A percentile compares a stretch with the other conserved stretches of the same genome.
Evolutionary conservation across 2,888 invertebrate species (phyloP).

Genomic region (Orchesella flavescens): DNA sequence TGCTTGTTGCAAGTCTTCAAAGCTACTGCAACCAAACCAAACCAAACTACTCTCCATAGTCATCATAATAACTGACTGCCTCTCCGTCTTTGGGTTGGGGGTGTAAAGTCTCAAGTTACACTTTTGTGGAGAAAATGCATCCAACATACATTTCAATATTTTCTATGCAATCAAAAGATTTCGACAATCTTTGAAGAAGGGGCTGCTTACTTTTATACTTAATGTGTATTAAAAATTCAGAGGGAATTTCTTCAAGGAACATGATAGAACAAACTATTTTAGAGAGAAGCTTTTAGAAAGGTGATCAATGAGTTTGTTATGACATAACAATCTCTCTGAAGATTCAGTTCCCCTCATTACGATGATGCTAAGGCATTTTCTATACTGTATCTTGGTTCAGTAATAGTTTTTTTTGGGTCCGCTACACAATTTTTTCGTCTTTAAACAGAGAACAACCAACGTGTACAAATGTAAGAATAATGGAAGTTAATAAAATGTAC

Average conservation of each 20-base stretch:
- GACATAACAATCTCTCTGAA: constrained; percentile 66
- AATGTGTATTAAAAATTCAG: background rate
- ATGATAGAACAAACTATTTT: background rate
- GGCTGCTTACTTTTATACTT: background rate
- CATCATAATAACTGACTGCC: background rate
- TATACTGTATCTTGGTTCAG: background rate
- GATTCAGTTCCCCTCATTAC: constrained; percentile 62
- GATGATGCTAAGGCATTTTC: constrained; percentile 54
- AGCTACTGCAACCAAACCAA: background rate
- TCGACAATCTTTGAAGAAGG: background rate
- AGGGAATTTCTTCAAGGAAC: background rate
- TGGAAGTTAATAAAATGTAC: background rate
- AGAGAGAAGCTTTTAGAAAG: constrained; percentile 35
- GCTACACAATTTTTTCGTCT: background rate
- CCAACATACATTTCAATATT: background rate
- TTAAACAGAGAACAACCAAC: background rate
- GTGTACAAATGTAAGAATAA: background rate
- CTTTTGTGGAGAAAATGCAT: background rate
- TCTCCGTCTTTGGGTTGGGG: background rate
- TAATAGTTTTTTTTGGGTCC: background rate
- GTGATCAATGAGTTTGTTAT: constrained; percentile 69
- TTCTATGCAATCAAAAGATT: background rate
- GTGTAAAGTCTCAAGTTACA: constrained; percentile 32
- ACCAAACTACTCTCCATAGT: background rate
- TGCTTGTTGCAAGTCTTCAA: constrained; percentile 17